Conservation (phyloP, 2,797 vertebrate species). For the Potorous gilbertii region DNA sequence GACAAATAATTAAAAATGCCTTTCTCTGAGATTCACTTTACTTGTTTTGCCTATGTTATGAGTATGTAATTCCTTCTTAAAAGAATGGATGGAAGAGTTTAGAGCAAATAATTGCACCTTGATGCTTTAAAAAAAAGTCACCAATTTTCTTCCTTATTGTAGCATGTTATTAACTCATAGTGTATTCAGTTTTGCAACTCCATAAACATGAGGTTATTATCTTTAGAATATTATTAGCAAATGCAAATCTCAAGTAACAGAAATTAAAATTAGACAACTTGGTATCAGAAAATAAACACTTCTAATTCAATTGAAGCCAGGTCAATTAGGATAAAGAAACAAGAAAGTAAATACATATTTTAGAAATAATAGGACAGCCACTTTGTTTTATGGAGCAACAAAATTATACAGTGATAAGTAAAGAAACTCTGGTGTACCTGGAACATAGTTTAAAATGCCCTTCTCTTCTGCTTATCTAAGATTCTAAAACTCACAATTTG, state of each 20-base stretch:
- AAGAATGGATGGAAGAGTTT: not conserved
- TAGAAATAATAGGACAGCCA: constrained; percentile 46
- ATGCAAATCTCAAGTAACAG: constrained; percentile 59
- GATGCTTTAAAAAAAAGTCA: constrained; percentile 30
- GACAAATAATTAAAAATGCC: not conserved
- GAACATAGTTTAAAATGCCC: not conserved
- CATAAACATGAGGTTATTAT: constrained; percentile 58
- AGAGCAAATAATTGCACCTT: not conserved
- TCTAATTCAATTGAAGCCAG: not conserved
- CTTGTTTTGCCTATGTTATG: constrained; percentile 23
- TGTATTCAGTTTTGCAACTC: constrained; percentile 17
- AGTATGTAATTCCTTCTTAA: not conserved
- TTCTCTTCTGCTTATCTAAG: constrained; percentile 3
- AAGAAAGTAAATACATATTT: not conserved
- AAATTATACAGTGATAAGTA: not conserved
- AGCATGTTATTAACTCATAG: constrained; percentile 50
- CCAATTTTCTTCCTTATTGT: constrained; percentile 46
- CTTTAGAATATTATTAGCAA: constrained; percentile 62
- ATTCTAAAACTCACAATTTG: constrained; percentile 18
- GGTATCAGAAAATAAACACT: constrained; percentile 12
- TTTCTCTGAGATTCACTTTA: not conserved
- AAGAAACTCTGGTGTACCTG: not conserved
- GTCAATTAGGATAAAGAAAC: not conserved
- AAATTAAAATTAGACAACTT: constrained; percentile 41
- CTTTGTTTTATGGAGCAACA: not conserved